phyloP scores from a whole-genome alignment of 2,888 invertebrate genomes.

The Meganola albula region DNA sequence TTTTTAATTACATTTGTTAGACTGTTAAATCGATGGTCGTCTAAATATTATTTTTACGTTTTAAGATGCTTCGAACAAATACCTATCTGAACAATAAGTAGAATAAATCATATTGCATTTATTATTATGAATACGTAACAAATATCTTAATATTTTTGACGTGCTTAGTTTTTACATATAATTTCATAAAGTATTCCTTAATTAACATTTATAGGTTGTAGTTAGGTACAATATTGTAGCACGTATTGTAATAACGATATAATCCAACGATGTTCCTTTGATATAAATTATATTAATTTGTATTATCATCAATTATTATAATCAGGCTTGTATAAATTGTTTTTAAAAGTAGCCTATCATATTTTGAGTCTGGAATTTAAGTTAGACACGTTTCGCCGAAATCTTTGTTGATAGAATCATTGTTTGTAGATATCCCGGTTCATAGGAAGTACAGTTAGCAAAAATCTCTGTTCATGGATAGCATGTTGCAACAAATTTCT shows the following conservation, averaged over 20 bases:
- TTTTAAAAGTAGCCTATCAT: constrained; percentile 16
- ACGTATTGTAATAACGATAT: constrained; percentile 30
- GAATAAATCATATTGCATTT: constrained; percentile 45
- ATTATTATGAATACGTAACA: constrained; percentile 38
- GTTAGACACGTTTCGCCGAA: no score
- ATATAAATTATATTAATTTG: constrained; percentile 37
- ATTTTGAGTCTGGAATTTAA: no score
- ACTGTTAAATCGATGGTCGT: no score
- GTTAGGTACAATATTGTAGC: constrained; percentile 30
- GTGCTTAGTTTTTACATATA: constrained; percentile 46
- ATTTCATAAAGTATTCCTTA: constrained; percentile 33
- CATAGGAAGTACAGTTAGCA: no score
- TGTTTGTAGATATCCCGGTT: no score
- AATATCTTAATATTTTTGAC: constrained; percentile 43
- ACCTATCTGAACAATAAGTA: no score
- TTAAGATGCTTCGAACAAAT: no score
- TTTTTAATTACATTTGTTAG: no score
- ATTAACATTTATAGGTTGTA: constrained; percentile 26
- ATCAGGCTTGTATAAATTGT: constrained; percentile 27
- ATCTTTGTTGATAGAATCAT: no score
- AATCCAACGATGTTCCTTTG: constrained; percentile 38
- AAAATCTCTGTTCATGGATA: no score
- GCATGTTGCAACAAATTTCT: no score
- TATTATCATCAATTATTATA: constrained; percentile 25
- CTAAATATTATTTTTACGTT: no score